phyloP scores from a whole-genome alignment of 2,797 vertebrate species.

The Novumbra hubbsi region DNA sequence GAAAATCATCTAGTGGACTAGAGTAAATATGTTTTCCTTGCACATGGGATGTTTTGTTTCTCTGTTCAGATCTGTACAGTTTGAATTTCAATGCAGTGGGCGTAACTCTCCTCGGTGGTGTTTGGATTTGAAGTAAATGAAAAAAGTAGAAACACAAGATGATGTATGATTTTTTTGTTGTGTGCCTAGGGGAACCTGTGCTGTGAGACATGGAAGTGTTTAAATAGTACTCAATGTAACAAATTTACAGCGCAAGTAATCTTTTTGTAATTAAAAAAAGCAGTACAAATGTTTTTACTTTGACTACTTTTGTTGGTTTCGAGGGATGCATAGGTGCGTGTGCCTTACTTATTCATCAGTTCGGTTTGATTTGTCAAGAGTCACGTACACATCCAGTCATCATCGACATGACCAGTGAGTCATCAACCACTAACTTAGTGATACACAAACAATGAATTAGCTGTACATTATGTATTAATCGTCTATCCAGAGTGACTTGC shows the following conservation, averaged over 20 bases:
- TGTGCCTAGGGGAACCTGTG: slow-evolving; percentile 74
- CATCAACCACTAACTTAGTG: not conserved
- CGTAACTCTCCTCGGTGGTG: slow-evolving; percentile 23
- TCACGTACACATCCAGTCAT: not conserved
- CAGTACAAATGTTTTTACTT: slow-evolving; percentile 59
- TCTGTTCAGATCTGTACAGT: slow-evolving; percentile 40
- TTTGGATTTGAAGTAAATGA: slow-evolving; percentile 56
- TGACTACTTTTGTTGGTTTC: slow-evolving; percentile 18
- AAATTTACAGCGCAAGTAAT: slow-evolving; percentile 70
- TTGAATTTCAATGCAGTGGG: slow-evolving; percentile 48
- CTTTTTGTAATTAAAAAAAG: slow-evolving; percentile 75
- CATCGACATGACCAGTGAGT: not conserved
- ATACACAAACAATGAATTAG: not conserved
- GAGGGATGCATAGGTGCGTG: not conserved
- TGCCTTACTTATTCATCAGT: not conserved
- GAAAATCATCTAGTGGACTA: slow-evolving; percentile 28
- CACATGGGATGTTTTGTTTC: slow-evolving; percentile 32
- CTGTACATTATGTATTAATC: not conserved
- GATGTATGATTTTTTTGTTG: slow-evolving; percentile 67
- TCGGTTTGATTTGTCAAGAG: not conserved
- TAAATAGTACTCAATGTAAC: slow-evolving; percentile 71
- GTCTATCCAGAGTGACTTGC: too few relatives aligned
- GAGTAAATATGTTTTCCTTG: slow-evolving; percentile 25
- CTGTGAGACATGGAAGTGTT: slow-evolving; percentile 63
- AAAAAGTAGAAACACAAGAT: slow-evolving; percentile 53